Conservation (phyloP, 2,113 vertebrate genomes). For the Bucco capensis region DNA sequence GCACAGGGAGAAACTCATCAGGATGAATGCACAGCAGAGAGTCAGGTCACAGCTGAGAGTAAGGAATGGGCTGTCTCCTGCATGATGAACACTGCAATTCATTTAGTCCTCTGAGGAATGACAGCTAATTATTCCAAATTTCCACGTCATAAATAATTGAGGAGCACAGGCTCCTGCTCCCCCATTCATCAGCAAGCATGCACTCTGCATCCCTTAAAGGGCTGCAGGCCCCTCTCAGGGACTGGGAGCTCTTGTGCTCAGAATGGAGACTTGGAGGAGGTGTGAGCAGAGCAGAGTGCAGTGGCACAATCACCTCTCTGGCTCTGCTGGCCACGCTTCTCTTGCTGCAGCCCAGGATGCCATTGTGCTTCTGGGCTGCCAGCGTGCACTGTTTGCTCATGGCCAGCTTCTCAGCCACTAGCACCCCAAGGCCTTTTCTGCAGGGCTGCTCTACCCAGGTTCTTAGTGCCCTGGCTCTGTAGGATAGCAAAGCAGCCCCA, state of each 20-base stretch:
- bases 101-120: conserved; percentile 74
- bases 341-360: no score
- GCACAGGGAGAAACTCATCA: background rate
- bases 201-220: conserved; percentile 13
- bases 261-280: background rate
- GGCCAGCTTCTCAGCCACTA: no score
- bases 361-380: no score
- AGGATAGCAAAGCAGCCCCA: background rate
- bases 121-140: conserved; percentile 81
- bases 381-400: no score
- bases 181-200: conserved; percentile 35
- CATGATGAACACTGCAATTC: conserved; percentile 74
- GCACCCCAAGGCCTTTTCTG: no score
- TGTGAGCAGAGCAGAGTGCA: no score
- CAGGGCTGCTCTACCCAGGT: no score
- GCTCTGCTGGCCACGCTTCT: no score
- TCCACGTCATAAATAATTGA: conserved; percentile 69
- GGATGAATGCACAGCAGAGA: background rate
- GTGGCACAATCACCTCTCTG: no score
- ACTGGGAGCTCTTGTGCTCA: background rate
- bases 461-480: background rate
- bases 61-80: conserved; percentile 72
- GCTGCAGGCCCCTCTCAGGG: background rate
- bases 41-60: conserved; percentile 35
- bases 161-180: background rate